Base-by-base conservation (phyloP, 2,113 vertebrate species). In the Cnemophilus loriae region DNA sequence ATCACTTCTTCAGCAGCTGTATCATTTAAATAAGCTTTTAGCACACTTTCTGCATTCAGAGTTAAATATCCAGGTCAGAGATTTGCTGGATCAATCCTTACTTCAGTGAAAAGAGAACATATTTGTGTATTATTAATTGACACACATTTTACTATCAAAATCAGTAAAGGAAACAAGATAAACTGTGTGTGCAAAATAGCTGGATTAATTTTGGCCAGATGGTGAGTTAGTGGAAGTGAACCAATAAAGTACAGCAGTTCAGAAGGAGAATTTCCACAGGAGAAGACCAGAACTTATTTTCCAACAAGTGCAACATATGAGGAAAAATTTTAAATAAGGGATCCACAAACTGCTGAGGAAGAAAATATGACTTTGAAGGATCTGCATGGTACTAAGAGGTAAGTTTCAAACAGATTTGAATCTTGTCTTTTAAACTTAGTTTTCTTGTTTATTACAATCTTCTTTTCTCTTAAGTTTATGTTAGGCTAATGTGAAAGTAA, bases 201-300 rank as follows among this genome's bases (percentile, higher is more conserved):
- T 67, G 55, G 37, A 87, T 64, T 56, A 84, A 53, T 46, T 91
- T 52, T 87, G 46, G 14, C 77, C 27, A 89, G 33, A 88, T 69
- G 21, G 5, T 22, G 37, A 79, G 27, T 61, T 57, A 84, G 63
- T 76, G n/a, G 27, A 44, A 88, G 20, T 18, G 9, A 82, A 46
- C 28, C 44, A 19, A 30, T 50, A 82, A 63, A 93, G n/a, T 69
- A 22, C 18, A 87, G 64, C 52, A 67, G 10, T 96, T 97, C 50
- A 10, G 89, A 97, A 96, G 87, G 28, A 93, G 78, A 94, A 84
- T 93, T 97, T 96, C 89, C 74, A 85, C 57, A 86, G 86, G 79
- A 96, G 96, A 95, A 94, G 73, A 95, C 71, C 75, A 95, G 78
- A 96, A 87, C 47, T 93, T 94, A 53, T 91, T 96, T 97, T 96